phyloP scores from a whole-genome alignment of 2,797 vertebrate species.

The Sardinella longiceps region DNA sequence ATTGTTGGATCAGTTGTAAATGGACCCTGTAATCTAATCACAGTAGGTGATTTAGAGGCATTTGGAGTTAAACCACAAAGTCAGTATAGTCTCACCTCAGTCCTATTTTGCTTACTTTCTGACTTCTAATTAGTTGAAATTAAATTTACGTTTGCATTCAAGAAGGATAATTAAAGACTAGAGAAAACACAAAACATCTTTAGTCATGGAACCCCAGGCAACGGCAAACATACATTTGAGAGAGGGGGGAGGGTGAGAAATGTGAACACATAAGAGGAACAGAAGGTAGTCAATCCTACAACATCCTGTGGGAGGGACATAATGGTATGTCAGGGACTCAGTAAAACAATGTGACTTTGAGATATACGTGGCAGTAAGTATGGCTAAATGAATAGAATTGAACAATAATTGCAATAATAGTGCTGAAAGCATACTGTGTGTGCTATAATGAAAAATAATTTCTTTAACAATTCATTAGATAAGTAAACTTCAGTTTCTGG shows the following conservation, averaged over 20 bases:
- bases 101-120: slow-evolving; percentile 53
- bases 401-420: neutral
- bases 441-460: too few relatives aligned
- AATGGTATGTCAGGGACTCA: slow-evolving; percentile 37
- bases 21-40: slow-evolving; percentile 44
- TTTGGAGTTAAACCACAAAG: slow-evolving; percentile 43
- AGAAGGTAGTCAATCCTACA: slow-evolving; percentile 40
- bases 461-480: too few relatives aligned
- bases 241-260: slow-evolving; percentile 40
- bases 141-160: slow-evolving; percentile 57
- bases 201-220: slow-evolving; percentile 57
- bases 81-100: slow-evolving; percentile 49
- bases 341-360: slow-evolving; percentile 37
- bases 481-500: too few relatives aligned
- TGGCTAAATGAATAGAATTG: neutral
- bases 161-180: slow-evolving; percentile 62
- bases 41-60: slow-evolving; percentile 44
- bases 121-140: slow-evolving; percentile 62
- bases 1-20: slow-evolving; percentile 38
- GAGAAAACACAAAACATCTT: slow-evolving; percentile 57
- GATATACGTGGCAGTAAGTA: slow-evolving; percentile 26
- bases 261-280: slow-evolving; percentile 34
- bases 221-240: slow-evolving; percentile 57
- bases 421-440: too few relatives aligned
- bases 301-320: slow-evolving; percentile 50